Conservation (phyloP, 2,797 vertebrate genomes). For the Tiaroga cobitis region DNA sequence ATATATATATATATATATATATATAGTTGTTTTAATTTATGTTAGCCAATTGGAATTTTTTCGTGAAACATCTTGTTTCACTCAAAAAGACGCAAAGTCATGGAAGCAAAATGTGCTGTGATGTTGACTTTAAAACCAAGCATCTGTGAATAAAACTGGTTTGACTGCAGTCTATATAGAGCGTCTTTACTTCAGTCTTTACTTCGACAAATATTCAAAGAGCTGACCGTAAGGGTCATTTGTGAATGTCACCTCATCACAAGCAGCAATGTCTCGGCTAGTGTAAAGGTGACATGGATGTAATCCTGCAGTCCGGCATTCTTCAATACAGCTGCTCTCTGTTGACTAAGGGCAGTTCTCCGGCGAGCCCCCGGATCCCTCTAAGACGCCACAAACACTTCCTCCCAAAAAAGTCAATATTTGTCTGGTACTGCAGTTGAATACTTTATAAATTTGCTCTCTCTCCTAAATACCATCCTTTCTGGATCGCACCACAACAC, state of each 20-base stretch:
- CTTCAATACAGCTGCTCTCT: slow-evolving; percentile 8
- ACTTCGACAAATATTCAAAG: slow-evolving; percentile 16
- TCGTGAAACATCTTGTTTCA: not conserved
- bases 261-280: not conserved
- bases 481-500: not conserved
- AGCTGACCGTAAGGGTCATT: not conserved
- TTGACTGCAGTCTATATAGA: not conserved
- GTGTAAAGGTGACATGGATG: slow-evolving; percentile 10
- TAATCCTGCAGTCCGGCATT: slow-evolving; percentile 19
- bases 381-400: slow-evolving; percentile 21
- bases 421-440: slow-evolving; percentile 11
- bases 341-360: slow-evolving; percentile 30
- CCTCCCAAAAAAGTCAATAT: slow-evolving; percentile 38
- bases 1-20: too few species aligned
- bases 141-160: not conserved
- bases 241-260: slow-evolving; percentile 27
- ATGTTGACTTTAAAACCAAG: not conserved
- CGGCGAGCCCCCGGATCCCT: not conserved
- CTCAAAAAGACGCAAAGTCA: not conserved
- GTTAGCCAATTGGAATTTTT: too few species aligned
- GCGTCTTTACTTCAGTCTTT: not conserved
- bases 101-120: not conserved
- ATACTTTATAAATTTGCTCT: slow-evolving; percentile 38
- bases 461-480: slow-evolving; percentile 35
- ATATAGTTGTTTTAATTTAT: not conserved